Evolutionary conservation across 2,797 vertebrate species (phyloP), one percentile per base, ranked within the genome.

Genomic region (Enteromius paludinosus): DNA sequence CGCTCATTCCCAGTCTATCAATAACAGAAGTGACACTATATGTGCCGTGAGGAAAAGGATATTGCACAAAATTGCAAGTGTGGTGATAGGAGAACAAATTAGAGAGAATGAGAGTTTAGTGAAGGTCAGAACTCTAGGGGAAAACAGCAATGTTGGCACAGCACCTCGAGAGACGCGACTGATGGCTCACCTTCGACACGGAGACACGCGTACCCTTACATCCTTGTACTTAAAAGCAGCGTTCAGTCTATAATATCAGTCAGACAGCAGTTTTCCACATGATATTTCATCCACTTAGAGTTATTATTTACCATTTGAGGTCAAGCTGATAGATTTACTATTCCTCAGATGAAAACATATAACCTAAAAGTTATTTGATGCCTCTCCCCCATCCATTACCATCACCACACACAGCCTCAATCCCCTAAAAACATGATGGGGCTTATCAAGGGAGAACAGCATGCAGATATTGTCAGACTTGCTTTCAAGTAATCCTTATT

Each of bases 401-500:
- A 28, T 54, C 68, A 62, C 41, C 73, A 62, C 62, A 28, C 49
- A 56, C 73, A 35, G 84, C 86, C 85, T 84, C 82, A 81, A 81
- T 78, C 83, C 86, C 88, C 76, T 69, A 52, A 78, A 76, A 72
- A 79, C 77, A 85, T 79, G 83, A 91, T 78, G 76, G 77, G 88
- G 90, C 94, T 94, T 94, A 94, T 95, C 93, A 92, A 88, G 87
- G 90, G 89, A 90, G 89, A 90, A 91, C 94, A 95, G 94, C 88
- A 90, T 92, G 93, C 92, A 93, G 92, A 93, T 95, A 95, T 90
- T 94, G 93, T 93, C 92, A 91, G 86, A 90, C 89, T 91, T 89
- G 92, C 89, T 95, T 94, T 94, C 91, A 91, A 90, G 90, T 90
- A 89, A 91, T 90, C 87, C 92, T 93, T 92, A 95, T 94, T 94